These are phyloP conservation scores for Lasioglossum baleicum DNA, from an alignment of 1,140 invertebrate species.

Conservation along the genomic window DNA sequence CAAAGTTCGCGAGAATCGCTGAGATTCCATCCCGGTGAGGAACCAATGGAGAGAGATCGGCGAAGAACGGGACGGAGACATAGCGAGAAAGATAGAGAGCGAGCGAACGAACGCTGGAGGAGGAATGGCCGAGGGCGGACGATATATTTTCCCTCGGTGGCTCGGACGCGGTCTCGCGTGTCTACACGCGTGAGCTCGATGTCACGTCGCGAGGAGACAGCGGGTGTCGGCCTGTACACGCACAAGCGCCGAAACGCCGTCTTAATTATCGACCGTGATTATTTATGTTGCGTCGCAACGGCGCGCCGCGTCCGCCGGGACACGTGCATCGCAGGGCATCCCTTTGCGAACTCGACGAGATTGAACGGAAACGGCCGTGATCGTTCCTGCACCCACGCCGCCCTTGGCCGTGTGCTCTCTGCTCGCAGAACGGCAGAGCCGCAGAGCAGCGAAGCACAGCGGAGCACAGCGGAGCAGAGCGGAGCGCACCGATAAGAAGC, in stretches of 20 bases:
- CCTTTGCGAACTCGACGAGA: background rate
- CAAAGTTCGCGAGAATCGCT: conserved; percentile 39
- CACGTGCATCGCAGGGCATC: background rate
- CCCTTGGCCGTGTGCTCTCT: too few relatives aligned
- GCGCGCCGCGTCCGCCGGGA: background rate
- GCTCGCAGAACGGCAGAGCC: too few relatives aligned
- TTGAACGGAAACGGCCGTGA: background rate
- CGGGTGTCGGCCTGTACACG: conserved; percentile 64
- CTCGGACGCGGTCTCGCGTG: conserved; percentile 62
- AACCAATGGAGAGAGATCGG: background rate
- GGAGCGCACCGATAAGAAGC: too few relatives aligned
- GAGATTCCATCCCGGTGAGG: conserved; percentile 34
- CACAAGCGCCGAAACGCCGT: conserved; percentile 62
- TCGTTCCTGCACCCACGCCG: conserved; percentile 6
- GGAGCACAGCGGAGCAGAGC: too few relatives aligned
- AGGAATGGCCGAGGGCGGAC: conserved; percentile 33
- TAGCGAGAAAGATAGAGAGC: background rate
- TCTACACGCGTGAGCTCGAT: conserved; percentile 62
- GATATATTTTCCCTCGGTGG: conserved; percentile 52
- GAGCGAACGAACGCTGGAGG: background rate
- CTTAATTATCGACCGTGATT: conserved; percentile 71
- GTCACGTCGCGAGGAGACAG: conserved; percentile 70
- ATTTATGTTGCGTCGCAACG: conserved; percentile 59
- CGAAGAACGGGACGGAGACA: background rate
- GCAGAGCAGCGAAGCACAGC: too few relatives aligned